A percentile compares a stretch with the other conserved stretches of the same genome.
These are phyloP conservation scores for Megalops cyprinoides DNA, from an alignment of 2,797 vertebrate genomes.

Conservation along the genomic window DNA sequence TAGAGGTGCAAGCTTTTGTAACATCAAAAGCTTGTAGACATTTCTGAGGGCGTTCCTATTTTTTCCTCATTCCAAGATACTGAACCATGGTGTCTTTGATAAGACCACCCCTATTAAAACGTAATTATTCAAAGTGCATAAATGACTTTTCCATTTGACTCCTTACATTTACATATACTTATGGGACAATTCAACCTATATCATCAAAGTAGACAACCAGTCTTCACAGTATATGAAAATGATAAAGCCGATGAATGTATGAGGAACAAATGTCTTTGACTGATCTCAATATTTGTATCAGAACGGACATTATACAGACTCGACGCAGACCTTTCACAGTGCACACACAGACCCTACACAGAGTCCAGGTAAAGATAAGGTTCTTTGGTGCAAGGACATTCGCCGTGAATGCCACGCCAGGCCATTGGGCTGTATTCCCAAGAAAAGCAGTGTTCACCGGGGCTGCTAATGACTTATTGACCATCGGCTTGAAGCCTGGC, in stretches of 20 bases:
- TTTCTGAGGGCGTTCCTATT: not conserved
- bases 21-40: not conserved
- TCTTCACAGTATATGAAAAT: too few species aligned
- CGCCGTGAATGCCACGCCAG: too few species aligned
- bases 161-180: not conserved
- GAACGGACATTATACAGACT: not conserved
- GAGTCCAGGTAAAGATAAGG: not conserved
- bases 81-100: not conserved
- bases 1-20: not conserved
- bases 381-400: too few species aligned
- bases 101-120: not conserved
- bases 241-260: too few species aligned
- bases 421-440: too few species aligned
- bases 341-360: not conserved
- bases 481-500: constrained; percentile 40
- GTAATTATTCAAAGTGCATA: not conserved
- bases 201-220: too few species aligned
- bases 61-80: not conserved
- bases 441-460: constrained; percentile 55
- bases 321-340: not conserved
- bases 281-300: too few species aligned
- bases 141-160: not conserved
- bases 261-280: too few species aligned
- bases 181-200: too few species aligned
- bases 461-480: constrained; percentile 70